Base-by-base conservation (phyloP, 1,140 invertebrate species). In the Aphis gossypii region DNA sequence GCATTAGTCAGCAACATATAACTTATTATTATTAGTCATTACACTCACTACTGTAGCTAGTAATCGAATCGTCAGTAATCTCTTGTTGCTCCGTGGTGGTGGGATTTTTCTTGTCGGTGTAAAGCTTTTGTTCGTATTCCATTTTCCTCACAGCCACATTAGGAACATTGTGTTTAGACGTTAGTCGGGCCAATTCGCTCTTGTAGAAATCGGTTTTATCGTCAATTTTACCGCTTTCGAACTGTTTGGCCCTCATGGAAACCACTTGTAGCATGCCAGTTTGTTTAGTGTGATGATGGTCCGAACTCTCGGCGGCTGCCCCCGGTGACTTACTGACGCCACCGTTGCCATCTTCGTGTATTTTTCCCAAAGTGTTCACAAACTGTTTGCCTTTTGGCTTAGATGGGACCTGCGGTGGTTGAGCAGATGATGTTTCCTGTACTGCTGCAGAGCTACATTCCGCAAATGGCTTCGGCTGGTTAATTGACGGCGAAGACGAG, bases 121-220 rank as follows among this genome's bases (percentile, higher is more conserved):
- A 20, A 96, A 95, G 0, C 96, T 96, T 93, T 38, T 93, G 92
- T 94, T 98, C 97, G 95, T 97, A 98, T 94, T 98, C 97, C 94
- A 97, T 96, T 93, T 97, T 96, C 25, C 97, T 95, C 56, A 97
- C 96, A 38, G 97, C 97, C 3, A 98, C 97, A 94, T 97, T 97
- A 11, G 97, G 97, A 91, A 97, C 97, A 48, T 97, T 96, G 48
- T 96, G 96, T 94, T 97, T 97, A 93, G 96, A 96, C 82, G 96
- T 96, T 82, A 98, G 94, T 60, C 97, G 95, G 11, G 97, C 97
- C 93, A 98, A 95, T 95, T 98, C 97, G 95, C 97, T 97, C 94
- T 96, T 96, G 93, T 97, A 97, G 44, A 97, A 96, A 94, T 96
- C 96, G 7, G 97, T 97, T 82, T 97, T 96, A 95, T 96, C 96